Evolutionary conservation across 2,888 invertebrate species (phyloP).

Genomic region (Abscondita cerata): DNA sequence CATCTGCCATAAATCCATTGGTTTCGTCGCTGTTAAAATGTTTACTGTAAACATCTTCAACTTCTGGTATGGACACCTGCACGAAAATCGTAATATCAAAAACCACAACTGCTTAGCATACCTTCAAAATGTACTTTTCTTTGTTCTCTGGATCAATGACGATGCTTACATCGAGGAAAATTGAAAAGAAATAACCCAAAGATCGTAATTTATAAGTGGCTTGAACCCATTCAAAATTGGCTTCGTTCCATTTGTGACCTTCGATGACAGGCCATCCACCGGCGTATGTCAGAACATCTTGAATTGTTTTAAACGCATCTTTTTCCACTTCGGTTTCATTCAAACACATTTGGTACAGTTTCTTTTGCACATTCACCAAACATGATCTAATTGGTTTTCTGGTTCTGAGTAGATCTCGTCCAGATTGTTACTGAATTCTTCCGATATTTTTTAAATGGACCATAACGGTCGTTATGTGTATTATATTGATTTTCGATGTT

Average conservation of each 20-base stretch:
- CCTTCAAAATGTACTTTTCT: constrained; percentile 20
- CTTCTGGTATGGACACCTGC: constrained; percentile 21
- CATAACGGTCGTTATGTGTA: not conserved
- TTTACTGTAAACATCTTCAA: constrained; percentile 18
- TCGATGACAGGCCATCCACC: constrained; percentile 50
- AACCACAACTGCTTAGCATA: too few species aligned
- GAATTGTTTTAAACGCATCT: constrained; percentile 19
- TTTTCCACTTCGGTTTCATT: constrained; percentile 35
- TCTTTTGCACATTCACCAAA: constrained; percentile 11
- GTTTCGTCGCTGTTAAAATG: constrained; percentile 18
- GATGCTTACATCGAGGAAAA: constrained; percentile 36
- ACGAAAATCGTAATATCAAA: too few species aligned
- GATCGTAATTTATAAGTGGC: constrained; percentile 44
- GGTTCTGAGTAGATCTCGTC: not conserved
- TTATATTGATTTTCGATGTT: constrained; percentile 5
- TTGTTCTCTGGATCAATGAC: constrained; percentile 18
- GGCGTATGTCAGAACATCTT: constrained; percentile 39
- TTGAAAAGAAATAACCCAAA: constrained; percentile 42
- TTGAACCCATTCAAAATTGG: constrained; percentile 44
- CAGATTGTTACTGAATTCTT: not conserved
- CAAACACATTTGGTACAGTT: constrained; percentile 42
- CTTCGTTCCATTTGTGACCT: constrained; percentile 39
- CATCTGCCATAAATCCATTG: constrained; percentile 17
- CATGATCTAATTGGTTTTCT: not conserved
- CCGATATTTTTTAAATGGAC: not conserved